Evolutionary conservation across 2,797 vertebrate species (phyloP).

Genomic region (Silurus lanzhouensis): DNA sequence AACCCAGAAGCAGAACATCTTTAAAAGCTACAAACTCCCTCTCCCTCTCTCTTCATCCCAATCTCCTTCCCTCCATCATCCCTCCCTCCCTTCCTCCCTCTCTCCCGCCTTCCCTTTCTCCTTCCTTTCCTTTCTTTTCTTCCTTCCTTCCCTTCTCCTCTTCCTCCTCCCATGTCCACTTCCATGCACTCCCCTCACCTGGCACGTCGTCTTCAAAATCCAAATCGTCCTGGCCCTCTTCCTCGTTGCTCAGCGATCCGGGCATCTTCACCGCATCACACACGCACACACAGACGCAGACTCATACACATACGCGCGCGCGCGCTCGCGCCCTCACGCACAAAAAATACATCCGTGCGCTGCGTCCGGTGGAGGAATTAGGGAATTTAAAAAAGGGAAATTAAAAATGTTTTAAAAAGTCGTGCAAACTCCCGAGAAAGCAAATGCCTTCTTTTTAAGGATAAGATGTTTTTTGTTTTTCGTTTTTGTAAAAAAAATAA

Average conservation of each 20-base stretch:
- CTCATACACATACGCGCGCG: constrained; percentile 46
- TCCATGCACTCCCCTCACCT: constrained; percentile 77
- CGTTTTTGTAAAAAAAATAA: too few relatives aligned
- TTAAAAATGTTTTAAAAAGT: constrained; percentile 53
- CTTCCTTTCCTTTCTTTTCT: constrained; percentile 62
- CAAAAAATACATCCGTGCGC: constrained; percentile 69
- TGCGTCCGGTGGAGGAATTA: constrained; percentile 56
- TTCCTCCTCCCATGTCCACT: constrained; percentile 51
- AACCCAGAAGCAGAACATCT: constrained; percentile 62
- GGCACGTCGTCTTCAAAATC: constrained; percentile 90
- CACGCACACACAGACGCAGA: constrained; percentile 31
- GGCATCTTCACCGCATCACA: constrained; percentile 86
- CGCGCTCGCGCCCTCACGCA: constrained; percentile 17
- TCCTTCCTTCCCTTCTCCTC: constrained; percentile 26
- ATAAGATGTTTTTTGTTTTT: neutral
- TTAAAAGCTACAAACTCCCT: constrained; percentile 14
- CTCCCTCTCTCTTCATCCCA: neutral
- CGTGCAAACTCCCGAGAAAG: constrained; percentile 65
- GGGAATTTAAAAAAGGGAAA: neutral
- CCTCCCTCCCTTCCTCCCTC: constrained; percentile 57
- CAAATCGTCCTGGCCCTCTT: constrained; percentile 90
- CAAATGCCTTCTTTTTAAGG: neutral
- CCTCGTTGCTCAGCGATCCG: constrained; percentile 90
- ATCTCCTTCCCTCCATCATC: constrained; percentile 56
- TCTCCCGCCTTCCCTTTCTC: constrained; percentile 36